Evolutionary conservation across 2,113 vertebrate species (phyloP).

Genomic region (Oryzias woworae): DNA sequence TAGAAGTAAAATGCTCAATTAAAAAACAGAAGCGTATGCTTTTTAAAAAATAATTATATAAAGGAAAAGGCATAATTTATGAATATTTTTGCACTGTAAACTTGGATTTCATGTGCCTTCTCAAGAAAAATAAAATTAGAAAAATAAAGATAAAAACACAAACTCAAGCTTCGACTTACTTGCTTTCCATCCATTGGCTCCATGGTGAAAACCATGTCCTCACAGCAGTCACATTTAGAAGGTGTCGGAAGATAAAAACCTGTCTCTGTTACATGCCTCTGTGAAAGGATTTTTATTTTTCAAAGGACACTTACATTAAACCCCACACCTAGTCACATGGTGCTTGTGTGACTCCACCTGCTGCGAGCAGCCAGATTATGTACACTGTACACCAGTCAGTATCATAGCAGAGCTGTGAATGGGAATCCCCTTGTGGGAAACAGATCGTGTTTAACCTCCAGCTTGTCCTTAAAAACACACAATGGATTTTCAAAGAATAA

Average conservation of each 20-base stretch:
- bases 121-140: too few relatives aligned
- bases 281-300: neutral
- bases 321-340: conserved; percentile 42
- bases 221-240: neutral
- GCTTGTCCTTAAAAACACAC: neutral
- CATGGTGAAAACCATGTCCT: conserved; percentile 26
- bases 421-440: conserved; percentile 5
- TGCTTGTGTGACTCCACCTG: conserved; percentile 49
- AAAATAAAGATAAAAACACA: too few relatives aligned
- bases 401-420: neutral
- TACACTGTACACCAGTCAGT: neutral
- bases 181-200: conserved; percentile 5
- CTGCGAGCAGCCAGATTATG: neutral
- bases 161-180: conserved; percentile 23
- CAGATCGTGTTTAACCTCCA: neutral
- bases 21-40: too few relatives aligned
- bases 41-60: too few relatives aligned
- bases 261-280: conserved; percentile 10
- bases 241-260: neutral
- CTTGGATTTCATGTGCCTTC: too few relatives aligned
- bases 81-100: too few relatives aligned
- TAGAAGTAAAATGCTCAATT: too few relatives aligned
- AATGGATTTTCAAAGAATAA: too few relatives aligned
- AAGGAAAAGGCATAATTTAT: too few relatives aligned
- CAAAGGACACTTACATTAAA: conserved; percentile 17